Percentiles rank a stretch among this genome's conserved stretches.
Evolutionary conservation across 2,888 invertebrate genomes (phyloP).

Genomic region (Heliconius hortense): DNA sequence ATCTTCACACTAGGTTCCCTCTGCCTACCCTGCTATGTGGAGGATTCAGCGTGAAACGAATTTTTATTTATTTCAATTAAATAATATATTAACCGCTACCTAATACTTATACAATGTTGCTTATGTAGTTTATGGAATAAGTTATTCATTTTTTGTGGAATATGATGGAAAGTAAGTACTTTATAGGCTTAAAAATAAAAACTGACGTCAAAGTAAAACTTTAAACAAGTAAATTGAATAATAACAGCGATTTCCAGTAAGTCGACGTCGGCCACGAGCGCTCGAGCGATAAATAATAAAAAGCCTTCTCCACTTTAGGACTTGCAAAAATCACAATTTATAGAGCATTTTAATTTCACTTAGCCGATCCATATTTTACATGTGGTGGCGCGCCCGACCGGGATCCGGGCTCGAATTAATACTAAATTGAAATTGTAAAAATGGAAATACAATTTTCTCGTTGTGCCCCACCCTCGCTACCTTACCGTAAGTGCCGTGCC

Average conservation of each 20-base stretch:
- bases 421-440: conserved; percentile 83
- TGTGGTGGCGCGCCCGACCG: conserved; percentile 78
- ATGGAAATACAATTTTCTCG: conserved; percentile 82
- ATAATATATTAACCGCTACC: background rate
- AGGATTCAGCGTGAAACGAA: too few relatives aligned
- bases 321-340: conserved; percentile 83
- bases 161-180: conserved; percentile 38
- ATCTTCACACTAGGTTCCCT: too few relatives aligned
- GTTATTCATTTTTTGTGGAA: conserved; percentile 18
- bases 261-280: conserved; percentile 71
- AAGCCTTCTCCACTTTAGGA: conserved; percentile 82
- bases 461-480: conserved; percentile 62
- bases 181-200: conserved; percentile 43
- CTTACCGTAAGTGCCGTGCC: conserved; percentile 53
- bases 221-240: conserved; percentile 78
- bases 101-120: background rate
- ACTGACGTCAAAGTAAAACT: conserved; percentile 59
- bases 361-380: conserved; percentile 83
- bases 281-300: conserved; percentile 79
- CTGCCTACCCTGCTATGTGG: too few relatives aligned
- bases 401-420: conserved; percentile 79
- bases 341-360: conserved; percentile 83
- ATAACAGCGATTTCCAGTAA: conserved; percentile 77
- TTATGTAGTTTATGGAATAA: conserved; percentile 12
- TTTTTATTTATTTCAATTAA: background rate